Evolutionary conservation across 2,113 vertebrate genomes (phyloP).

Genomic region (Ceyx cyanopectus): DNA sequence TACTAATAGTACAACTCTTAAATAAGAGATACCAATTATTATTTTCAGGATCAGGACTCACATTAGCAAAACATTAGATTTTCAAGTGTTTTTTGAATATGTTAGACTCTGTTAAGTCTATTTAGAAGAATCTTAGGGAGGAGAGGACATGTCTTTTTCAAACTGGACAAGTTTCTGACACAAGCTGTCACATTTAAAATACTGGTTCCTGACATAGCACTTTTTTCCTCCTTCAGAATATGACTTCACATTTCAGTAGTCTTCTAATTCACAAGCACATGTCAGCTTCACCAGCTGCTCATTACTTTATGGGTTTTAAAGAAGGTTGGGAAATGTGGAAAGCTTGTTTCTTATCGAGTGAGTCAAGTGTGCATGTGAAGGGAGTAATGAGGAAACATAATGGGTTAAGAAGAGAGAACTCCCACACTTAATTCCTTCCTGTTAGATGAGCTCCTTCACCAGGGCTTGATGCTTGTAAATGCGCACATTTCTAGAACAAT

Average conservation of each 20-base stretch:
- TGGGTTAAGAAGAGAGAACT: conserved; percentile 22
- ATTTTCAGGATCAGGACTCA: neutral
- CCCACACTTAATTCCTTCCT: conserved; percentile 26
- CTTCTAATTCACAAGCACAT: neutral
- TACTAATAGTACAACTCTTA: neutral
- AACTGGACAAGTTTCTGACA: neutral
- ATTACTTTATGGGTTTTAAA: conserved; percentile 32
- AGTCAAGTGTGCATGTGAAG: neutral
- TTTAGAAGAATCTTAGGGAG: neutral
- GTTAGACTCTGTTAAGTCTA: neutral
- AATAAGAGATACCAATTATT: neutral
- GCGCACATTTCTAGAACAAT: neutral
- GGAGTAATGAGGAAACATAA: neutral
- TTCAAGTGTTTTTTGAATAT: neutral
- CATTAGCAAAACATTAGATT: neutral
- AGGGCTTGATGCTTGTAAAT: neutral
- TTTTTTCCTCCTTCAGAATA: conserved; percentile 32
- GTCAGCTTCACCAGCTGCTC: conserved; percentile 29
- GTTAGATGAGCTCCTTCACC: neutral
- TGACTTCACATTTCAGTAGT: neutral
- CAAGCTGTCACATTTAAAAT: conserved; percentile 8
- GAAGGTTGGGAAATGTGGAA: neutral
- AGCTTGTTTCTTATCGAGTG: neutral
- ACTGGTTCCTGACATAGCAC: conserved; percentile 28
- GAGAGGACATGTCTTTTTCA: neutral